Evolutionary conservation across 64 coral and sea anemone species (phyloP).

Genomic region (Porites australiensis): DNA sequence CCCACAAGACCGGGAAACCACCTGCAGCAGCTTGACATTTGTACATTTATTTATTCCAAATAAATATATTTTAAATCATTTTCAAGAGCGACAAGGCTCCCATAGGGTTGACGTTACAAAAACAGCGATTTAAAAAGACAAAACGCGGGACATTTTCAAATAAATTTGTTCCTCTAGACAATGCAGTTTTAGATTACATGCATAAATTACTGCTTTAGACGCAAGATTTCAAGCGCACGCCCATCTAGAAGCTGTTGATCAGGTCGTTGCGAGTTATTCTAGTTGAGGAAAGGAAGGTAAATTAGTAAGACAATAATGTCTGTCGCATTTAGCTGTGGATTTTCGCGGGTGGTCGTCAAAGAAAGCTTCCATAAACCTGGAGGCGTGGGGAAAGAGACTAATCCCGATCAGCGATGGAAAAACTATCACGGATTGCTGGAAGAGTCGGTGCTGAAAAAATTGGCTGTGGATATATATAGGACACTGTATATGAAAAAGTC

Average conservation of each 20-base stretch:
- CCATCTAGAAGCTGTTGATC: background rate
- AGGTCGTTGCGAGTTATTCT: background rate
- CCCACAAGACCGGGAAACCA: too few relatives aligned
- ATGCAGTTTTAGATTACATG: background rate
- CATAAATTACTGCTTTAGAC: background rate
- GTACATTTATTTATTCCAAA: too few relatives aligned
- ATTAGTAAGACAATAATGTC: background rate
- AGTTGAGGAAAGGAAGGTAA: background rate
- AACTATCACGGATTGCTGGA: background rate
- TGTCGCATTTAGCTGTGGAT: background rate
- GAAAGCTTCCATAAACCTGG: slow-evolving; percentile 19
- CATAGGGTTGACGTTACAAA: too few relatives aligned
- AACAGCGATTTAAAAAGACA: too few relatives aligned
- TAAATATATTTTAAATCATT: too few relatives aligned
- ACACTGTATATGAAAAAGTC: background rate
- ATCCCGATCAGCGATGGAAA: slow-evolving; percentile 18
- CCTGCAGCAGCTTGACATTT: too few relatives aligned
- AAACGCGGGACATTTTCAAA: background rate
- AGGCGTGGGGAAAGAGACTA: background rate
- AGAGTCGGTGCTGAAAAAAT: background rate
- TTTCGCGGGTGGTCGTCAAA: slow-evolving; percentile 1
- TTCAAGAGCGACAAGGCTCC: too few relatives aligned
- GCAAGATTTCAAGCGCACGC: background rate
- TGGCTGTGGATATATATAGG: background rate
- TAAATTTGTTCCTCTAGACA: background rate